These are phyloP conservation scores for Hephaestus fuliginosus DNA, from an alignment of 2,797 vertebrate species.

Conservation along the genomic window DNA sequence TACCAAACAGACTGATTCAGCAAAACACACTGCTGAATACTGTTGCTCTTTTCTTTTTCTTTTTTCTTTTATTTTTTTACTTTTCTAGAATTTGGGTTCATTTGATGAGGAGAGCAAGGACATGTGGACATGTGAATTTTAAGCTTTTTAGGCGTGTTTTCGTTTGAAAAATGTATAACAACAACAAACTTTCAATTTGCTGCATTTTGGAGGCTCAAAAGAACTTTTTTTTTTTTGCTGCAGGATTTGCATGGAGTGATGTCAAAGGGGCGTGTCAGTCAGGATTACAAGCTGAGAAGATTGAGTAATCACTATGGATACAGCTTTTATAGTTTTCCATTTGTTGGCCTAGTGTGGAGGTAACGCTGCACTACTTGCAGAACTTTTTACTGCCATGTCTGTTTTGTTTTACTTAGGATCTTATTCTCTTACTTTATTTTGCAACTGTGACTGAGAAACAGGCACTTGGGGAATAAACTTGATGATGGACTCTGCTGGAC, in stretches of 20 bases:
- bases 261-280: slow-evolving; percentile 73
- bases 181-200: slow-evolving; percentile 24
- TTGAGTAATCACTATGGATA: slow-evolving; percentile 72
- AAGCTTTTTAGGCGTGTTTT: not conserved
- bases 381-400: slow-evolving; percentile 31
- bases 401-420: slow-evolving; percentile 22
- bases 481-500: slow-evolving; percentile 68
- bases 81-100: not conserved
- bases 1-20: slow-evolving; percentile 46
- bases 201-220: not conserved
- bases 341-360: slow-evolving; percentile 50
- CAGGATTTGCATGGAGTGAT: slow-evolving; percentile 62
- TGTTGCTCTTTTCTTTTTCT: not conserved
- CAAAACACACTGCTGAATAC: slow-evolving; percentile 11
- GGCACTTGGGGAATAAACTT: slow-evolving; percentile 25
- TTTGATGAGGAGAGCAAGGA: not conserved
- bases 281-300: slow-evolving; percentile 65
- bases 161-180: not conserved
- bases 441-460: slow-evolving; percentile 25
- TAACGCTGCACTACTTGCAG: slow-evolving; percentile 34
- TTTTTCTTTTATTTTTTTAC: not conserved
- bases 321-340: slow-evolving; percentile 65
- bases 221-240: slow-evolving; percentile 20
- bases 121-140: not conserved
- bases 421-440: slow-evolving; percentile 25